Percentiles rank a stretch among this genome's conserved stretches.
Evolutionary conservation across 1,140 invertebrate species (phyloP).

Genomic region (Oryctes rhinoceros): DNA sequence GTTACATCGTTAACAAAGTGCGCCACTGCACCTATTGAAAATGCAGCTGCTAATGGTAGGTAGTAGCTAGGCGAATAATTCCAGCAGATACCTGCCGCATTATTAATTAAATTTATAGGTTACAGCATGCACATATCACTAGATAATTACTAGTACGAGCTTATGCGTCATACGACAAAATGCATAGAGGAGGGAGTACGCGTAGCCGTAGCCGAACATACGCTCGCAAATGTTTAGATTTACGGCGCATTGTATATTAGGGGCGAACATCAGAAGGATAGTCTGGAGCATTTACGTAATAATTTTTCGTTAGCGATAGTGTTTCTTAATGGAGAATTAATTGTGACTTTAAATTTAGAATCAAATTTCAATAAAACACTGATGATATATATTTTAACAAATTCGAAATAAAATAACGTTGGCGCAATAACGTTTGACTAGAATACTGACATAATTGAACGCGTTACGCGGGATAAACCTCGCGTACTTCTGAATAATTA

Average conservation of each 20-base stretch:
- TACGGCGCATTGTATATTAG: not conserved
- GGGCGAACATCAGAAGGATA: no score
- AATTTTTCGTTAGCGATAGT: no score
- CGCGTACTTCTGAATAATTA: no score
- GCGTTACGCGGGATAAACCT: no score
- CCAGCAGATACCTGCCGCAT: conserved; percentile 22
- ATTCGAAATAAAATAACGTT: no score
- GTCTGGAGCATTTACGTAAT: no score
- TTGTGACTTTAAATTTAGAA: no score
- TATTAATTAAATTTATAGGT: conserved; percentile 39
- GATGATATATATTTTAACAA: no score
- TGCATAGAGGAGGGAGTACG: not conserved
- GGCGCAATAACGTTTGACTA: no score
- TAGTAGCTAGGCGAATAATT: not conserved
- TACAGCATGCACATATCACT: conserved; percentile 26
- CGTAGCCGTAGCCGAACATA: not conserved
- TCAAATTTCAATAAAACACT: no score
- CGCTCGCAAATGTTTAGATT: not conserved
- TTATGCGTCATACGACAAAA: conserved; percentile 14
- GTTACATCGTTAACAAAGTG: not conserved
- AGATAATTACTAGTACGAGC: conserved; percentile 29
- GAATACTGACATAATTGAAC: no score
- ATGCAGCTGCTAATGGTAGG: not conserved
- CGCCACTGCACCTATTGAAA: not conserved
- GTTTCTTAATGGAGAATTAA: no score